These are phyloP conservation scores for Ricordea florida DNA, from an alignment of 92 coral and sea anemone species.

Conservation along the genomic window DNA sequence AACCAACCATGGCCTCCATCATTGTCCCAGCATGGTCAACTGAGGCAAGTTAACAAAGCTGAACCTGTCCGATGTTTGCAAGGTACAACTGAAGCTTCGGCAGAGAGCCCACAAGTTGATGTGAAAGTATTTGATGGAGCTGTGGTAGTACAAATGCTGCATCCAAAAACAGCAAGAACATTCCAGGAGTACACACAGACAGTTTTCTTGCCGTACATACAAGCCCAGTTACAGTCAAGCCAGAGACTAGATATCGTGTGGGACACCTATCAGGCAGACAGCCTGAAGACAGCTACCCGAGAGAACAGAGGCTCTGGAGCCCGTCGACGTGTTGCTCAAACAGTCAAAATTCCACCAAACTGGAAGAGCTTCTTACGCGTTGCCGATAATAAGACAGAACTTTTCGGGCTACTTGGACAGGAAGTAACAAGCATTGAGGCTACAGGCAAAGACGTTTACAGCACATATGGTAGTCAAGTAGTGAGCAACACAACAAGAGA, in stretches of 20 bases:
- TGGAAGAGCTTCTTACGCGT: conserved; percentile 46
- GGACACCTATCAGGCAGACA: conserved; percentile 40
- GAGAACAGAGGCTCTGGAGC: conserved; percentile 28
- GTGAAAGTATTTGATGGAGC: conserved; percentile 22
- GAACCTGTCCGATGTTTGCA: conserved; percentile 40
- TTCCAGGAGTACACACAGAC: conserved; percentile 22
- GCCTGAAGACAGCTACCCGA: conserved; percentile 24
- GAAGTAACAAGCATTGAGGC: not conserved
- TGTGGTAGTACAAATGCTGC: conserved; percentile 41
- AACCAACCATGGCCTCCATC: conserved; percentile 66
- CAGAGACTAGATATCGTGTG: conserved; percentile 35
- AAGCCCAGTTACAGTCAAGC: conserved; percentile 18
- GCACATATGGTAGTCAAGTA: conserved; percentile 6
- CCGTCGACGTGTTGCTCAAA: conserved; percentile 1
- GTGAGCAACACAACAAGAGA: conserved; percentile 18
- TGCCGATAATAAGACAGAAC: conserved; percentile 29
- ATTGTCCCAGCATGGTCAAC: conserved; percentile 8
- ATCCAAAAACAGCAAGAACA: conserved; percentile 13
- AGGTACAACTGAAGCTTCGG: not conserved
- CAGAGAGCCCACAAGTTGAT: conserved; percentile 24
- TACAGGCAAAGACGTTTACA: conserved; percentile 17
- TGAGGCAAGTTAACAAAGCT: conserved; percentile 41
- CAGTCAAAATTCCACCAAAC: conserved; percentile 26
- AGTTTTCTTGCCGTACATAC: conserved; percentile 31
- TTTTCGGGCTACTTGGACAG: conserved; percentile 5